A percentile compares a stretch with the other conserved stretches of the same genome.
These are phyloP conservation scores for Thermophis baileyi DNA, from an alignment of 2,113 vertebrate species.

Conservation along the genomic window DNA sequence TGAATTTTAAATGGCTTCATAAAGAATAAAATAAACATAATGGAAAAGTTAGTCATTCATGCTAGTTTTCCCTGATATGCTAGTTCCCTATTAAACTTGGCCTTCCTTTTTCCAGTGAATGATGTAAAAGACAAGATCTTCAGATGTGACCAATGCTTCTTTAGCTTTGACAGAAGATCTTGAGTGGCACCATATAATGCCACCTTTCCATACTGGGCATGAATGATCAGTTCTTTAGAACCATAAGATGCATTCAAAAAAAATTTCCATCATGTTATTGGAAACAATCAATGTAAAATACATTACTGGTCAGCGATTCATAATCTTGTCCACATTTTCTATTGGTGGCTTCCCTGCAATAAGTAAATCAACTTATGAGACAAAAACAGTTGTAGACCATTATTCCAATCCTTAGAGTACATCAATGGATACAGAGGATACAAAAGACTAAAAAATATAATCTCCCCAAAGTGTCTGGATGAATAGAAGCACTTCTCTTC, in stretches of 20 bases:
- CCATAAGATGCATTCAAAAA: neutral
- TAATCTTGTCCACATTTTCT: neutral
- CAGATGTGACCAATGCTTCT: neutral
- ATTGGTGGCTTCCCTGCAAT: neutral
- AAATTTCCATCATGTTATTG: neutral
- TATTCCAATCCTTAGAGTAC: too few species aligned
- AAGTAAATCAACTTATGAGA: conserved; percentile 1
- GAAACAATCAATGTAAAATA: conserved; percentile 1
- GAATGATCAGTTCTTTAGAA: conserved; percentile 6
- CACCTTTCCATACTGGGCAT: neutral
- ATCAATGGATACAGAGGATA: neutral
- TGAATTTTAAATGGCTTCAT: neutral
- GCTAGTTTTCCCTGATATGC: neutral
- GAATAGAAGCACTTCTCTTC: neutral
- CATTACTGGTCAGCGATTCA: conserved; percentile 10
- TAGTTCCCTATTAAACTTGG: neutral
- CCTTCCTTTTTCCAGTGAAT: neutral
- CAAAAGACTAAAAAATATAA: neutral
- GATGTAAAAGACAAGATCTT: neutral
- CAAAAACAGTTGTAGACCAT: too few species aligned
- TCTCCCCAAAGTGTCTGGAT: neutral
- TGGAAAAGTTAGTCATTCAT: neutral
- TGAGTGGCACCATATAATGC: neutral
- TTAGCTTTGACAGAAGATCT: neutral
- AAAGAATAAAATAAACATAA: neutral